A percentile compares a stretch with the other conserved stretches of the same genome.
These are phyloP conservation scores for Lepidotrigona ventralis DNA, from an alignment of 1,140 invertebrate species.

Conservation along the genomic window DNA sequence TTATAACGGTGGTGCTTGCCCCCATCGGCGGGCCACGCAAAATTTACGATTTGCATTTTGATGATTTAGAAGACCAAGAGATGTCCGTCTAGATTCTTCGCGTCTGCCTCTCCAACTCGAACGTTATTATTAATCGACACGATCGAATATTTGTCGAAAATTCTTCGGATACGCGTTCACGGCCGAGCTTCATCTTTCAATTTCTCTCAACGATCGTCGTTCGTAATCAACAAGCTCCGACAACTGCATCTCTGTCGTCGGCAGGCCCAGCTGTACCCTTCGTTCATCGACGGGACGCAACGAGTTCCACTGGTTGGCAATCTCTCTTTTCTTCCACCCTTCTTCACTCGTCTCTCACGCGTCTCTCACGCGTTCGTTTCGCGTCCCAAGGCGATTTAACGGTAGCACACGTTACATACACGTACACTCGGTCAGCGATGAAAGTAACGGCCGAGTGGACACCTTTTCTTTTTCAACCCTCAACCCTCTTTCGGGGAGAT, in stretches of 20 bases:
- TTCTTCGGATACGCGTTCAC: no score
- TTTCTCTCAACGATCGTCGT: background rate
- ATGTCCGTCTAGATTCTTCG: background rate
- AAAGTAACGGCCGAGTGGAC: conserved; percentile 57
- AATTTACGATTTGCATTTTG: background rate
- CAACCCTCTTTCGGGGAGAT: conserved; percentile 57
- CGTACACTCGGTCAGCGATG: conserved; percentile 38
- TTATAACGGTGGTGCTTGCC: conserved; percentile 41
- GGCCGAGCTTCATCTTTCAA: no score
- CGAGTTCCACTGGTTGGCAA: background rate
- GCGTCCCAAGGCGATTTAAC: conserved; percentile 36
- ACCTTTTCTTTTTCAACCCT: conserved; percentile 63
- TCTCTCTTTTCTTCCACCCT: background rate
- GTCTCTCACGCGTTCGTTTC: background rate
- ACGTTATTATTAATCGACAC: background rate
- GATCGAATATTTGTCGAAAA: no score
- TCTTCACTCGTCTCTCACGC: background rate
- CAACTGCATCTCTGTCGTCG: no score
- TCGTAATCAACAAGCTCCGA: background rate
- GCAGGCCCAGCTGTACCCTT: background rate
- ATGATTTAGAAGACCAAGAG: background rate
- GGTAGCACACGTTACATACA: background rate
- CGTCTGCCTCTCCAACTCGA: background rate
- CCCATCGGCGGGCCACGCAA: no score
- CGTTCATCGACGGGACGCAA: background rate